Evolutionary conservation across 2,797 vertebrate species (phyloP).

Genomic region (Pangasius djambal): DNA sequence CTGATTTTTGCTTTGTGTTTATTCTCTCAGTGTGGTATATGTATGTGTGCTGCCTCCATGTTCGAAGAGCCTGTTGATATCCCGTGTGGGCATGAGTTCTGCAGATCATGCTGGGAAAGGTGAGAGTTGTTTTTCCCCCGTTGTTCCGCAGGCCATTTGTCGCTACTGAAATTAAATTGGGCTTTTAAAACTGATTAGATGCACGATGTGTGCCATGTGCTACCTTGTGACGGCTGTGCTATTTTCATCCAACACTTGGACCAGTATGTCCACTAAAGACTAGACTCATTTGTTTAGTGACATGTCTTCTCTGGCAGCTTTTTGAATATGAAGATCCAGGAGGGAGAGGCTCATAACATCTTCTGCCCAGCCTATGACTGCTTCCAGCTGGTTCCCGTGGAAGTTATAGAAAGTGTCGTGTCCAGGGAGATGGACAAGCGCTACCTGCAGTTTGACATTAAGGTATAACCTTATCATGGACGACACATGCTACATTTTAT

Average conservation of each 20-base stretch:
- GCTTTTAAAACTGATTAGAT: not conserved
- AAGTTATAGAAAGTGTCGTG: conserved; percentile 97
- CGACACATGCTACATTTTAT: not conserved
- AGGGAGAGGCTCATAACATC: conserved; percentile 99
- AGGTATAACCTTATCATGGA: conserved; percentile 73
- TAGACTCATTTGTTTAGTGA: conserved; percentile 4
- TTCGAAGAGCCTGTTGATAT: conserved; percentile 98
- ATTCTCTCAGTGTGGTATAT: conserved; percentile 90
- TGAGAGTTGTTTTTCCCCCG: conserved; percentile 68
- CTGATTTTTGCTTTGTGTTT: conserved; percentile 28
- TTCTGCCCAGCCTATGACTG: conserved; percentile 97
- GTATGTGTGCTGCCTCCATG: conserved; percentile 93
- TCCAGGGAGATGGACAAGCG: conserved; percentile 98
- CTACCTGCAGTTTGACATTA: conserved; percentile 98
- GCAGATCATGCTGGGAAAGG: conserved; percentile 98
- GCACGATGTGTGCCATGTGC: not conserved
- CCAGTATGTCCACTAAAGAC: not conserved
- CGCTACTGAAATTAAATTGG: not conserved
- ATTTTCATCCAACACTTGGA: not conserved
- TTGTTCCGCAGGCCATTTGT: not conserved
- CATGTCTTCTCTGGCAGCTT: conserved; percentile 76
- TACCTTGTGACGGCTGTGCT: not conserved
- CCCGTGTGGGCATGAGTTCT: conserved; percentile 96
- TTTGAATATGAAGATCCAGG: conserved; percentile 98
- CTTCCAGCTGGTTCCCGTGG: conserved; percentile 97